These are phyloP conservation scores for Malurus alboscapulatus DNA, from an alignment of 2,113 vertebrate species.

Conservation along the genomic window DNA sequence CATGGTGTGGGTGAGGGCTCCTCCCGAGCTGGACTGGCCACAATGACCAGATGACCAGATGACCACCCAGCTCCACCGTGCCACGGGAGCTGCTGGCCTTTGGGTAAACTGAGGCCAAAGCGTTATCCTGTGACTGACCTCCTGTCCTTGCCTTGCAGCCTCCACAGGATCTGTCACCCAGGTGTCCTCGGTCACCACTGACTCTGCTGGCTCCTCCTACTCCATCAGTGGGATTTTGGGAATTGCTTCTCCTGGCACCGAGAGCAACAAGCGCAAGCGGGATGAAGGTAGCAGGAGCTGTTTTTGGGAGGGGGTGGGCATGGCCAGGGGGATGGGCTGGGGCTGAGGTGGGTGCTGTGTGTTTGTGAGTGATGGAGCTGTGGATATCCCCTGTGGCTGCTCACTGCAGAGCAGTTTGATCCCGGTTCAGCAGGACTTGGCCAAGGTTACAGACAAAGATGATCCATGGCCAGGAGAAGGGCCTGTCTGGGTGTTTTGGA, in stretches of 20 bases:
- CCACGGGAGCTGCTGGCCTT: rapidly evolving
- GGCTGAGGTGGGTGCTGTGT: rapidly evolving
- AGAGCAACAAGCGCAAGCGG: conserved; percentile 94
- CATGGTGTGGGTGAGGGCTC: background rate
- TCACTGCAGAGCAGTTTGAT: rapidly evolving
- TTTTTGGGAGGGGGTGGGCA: background rate
- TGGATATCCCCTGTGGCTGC: rapidly evolving
- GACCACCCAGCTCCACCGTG: rapidly evolving
- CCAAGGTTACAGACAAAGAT: background rate
- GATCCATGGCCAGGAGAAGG: background rate
- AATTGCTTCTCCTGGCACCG: conserved; percentile 86
- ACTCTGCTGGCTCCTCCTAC: conserved; percentile 94
- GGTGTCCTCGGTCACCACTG: conserved; percentile 90
- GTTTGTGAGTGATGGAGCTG: rapidly evolving
- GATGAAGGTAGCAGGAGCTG: conserved; percentile 85
- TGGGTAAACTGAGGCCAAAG: rapidly evolving
- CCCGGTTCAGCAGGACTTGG: rapidly evolving
- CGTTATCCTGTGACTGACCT: background rate
- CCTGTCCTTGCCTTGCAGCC: conserved; percentile 71
- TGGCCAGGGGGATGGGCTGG: rapidly evolving
- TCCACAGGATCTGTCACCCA: conserved; percentile 92
- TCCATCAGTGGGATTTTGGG: conserved; percentile 98
- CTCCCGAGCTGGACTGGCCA: rapidly evolving
- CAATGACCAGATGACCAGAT: background rate
- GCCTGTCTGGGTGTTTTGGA: background rate